A percentile compares a stretch with the other conserved stretches of the same genome.
Evolutionary conservation across 2,797 vertebrate species (phyloP).

Genomic region (Micropoecilia bifurca): DNA sequence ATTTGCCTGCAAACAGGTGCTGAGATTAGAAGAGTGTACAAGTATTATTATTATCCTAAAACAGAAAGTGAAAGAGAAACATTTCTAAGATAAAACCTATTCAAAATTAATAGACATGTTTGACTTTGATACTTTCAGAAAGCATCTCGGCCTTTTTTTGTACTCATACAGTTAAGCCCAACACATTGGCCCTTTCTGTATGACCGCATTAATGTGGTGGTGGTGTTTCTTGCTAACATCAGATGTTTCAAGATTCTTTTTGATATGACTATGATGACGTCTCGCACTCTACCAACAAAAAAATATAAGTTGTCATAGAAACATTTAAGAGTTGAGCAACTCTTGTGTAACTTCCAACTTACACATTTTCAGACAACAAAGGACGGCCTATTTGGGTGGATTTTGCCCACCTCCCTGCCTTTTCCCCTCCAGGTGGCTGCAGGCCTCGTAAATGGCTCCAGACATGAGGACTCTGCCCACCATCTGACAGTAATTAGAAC

Average conservation of each 20-base stretch:
- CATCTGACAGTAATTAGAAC: conserved; percentile 81
- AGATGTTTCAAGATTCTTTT: not conserved
- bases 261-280: not conserved
- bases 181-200: not conserved
- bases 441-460: conserved; percentile 75
- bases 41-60: not conserved
- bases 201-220: not conserved
- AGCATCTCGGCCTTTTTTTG: not conserved
- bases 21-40: not conserved
- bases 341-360: conserved; percentile 56
- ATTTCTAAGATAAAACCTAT: not conserved
- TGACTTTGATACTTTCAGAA: not conserved
- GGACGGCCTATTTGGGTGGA: conserved; percentile 49
- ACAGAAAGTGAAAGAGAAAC: not conserved
- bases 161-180: not conserved
- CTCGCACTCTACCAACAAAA: not conserved
- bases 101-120: not conserved
- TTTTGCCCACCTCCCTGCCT: conserved; percentile 10
- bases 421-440: conserved; percentile 48
- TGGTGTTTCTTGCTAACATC: not conserved
- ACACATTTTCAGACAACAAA: conserved; percentile 76
- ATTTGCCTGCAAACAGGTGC: not conserved
- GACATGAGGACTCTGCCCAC: conserved; percentile 71
- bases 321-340: conserved; percentile 28
- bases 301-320: conserved; percentile 23